Evolutionary conservation across 2,888 invertebrate genomes (phyloP).

Genomic region (Acholoe squamosa): DNA sequence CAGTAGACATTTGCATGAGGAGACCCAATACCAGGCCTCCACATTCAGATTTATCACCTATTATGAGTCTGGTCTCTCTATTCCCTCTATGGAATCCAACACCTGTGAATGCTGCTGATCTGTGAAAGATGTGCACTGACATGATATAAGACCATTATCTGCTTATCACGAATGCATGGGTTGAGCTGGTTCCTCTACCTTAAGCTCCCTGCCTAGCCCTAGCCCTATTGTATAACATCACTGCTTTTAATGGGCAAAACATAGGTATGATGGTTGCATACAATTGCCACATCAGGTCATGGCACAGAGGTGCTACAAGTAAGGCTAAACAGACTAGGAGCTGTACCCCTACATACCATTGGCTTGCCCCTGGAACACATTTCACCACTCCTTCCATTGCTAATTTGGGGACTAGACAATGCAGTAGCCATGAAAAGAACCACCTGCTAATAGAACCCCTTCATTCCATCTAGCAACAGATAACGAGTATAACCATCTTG

Average conservation of each 20-base stretch:
- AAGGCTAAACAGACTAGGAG: not conserved
- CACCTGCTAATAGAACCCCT: not conserved
- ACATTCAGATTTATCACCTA: not conserved
- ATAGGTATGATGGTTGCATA: not conserved
- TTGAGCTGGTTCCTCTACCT: not conserved
- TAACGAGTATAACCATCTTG: not conserved
- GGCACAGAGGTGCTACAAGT: not conserved
- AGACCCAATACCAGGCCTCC: not conserved
- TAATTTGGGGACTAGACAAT: not conserved
- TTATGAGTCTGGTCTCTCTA: not conserved
- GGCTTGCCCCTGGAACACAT: not conserved
- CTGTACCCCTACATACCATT: not conserved
- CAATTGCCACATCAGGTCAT: slow-evolving; percentile 6
- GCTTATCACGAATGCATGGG: not conserved
- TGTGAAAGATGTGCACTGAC: not conserved
- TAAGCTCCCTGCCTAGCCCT: too few relatives aligned
- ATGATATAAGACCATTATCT: not conserved
- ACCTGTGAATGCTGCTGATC: not conserved
- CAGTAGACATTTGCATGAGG: not conserved
- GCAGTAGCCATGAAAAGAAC: not conserved
- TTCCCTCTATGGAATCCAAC: not conserved
- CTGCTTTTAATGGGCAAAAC: slow-evolving; percentile 1
- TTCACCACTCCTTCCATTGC: not conserved
- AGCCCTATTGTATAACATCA: not conserved
- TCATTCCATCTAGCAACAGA: not conserved